Evolutionary conservation across 2,888 invertebrate species (phyloP), one percentile per base, ranked within the genome.

Genomic region (Acrobasis repandana): DNA sequence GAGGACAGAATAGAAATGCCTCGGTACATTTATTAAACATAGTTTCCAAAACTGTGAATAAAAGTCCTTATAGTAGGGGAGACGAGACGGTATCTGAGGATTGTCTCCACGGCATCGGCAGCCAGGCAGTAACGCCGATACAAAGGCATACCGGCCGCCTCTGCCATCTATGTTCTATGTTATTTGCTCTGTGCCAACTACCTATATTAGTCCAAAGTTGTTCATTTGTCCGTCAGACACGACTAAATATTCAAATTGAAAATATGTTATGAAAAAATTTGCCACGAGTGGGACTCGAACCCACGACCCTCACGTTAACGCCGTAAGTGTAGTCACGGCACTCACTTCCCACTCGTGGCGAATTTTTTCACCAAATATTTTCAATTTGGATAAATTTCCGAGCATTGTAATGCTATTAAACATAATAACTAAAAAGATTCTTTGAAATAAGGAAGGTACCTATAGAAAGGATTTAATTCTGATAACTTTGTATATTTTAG

Each of bases 71-170:
- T n/a, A 43, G 11, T 3, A 1, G 38, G n/a, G n/a, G 14, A 6
- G 34, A 51, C 33, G 51, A 47, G 58, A 64, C 64, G 77, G 75
- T 67, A 74, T 72, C 67, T 67, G 61, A 62, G 65, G 65, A 69
- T 63, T 63, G 70, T 67, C 56, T 61, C 61, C 60, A 50, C 18
- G 14, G 50, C 18, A 28, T 20, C 5, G 28, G 28, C 20, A 10
- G 28, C 20, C 20, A 74, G 61, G 58, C 59, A 51, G 43, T 18
- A 59, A 56, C 70, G 64, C 63, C 69, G 69, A 70, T 70, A 75
- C 78, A 77, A 78, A 79, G 69, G 74, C 73, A 73, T 76, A 69
- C 75, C 74, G 64, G 28, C 49, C 66, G 65, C 58, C 65, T 66
- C 63, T 65, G 69, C 59, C 56, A 69, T 66, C 68, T 73, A 71